These are phyloP conservation scores for Galerucella pusilla DNA, from an alignment of 2,888 invertebrate genomes.

Conservation along the genomic window DNA sequence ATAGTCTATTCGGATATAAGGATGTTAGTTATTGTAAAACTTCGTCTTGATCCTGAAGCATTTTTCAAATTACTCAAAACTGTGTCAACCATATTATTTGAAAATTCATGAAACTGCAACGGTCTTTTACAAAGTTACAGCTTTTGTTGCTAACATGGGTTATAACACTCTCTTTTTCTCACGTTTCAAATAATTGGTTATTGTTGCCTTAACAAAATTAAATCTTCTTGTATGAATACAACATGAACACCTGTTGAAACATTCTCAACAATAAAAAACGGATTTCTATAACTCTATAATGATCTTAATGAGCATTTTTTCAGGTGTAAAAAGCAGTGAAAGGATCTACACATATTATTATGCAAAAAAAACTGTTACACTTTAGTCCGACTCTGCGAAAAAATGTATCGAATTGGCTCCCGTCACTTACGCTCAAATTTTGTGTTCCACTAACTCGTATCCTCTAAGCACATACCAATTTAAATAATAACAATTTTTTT, in stretches of 20 bases:
- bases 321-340: slow-evolving; percentile 9
- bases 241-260: not conserved
- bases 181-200: no score
- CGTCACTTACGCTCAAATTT: slow-evolving; percentile 60
- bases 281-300: not conserved
- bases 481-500: slow-evolving; percentile 45
- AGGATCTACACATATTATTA: not conserved
- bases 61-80: no score
- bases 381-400: slow-evolving; percentile 39
- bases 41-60: no score
- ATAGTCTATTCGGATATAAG: no score
- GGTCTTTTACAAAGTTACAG: no score
- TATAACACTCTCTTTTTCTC: no score
- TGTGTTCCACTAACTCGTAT: slow-evolving; percentile 64
- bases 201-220: no score
- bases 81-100: no score
- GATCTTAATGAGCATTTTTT: not conserved
- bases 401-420: slow-evolving; percentile 52
- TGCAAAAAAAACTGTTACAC: slow-evolving; percentile 8
- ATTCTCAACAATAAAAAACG: not conserved
- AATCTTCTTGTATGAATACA: not conserved
- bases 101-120: no score
- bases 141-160: no score
- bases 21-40: no score
- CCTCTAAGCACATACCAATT: slow-evolving; percentile 50